Percentiles rank a stretch among this genome's conserved stretches.
Evolutionary conservation across 2,888 invertebrate species (phyloP).

Genomic region (Drosophila demipolita): DNA sequence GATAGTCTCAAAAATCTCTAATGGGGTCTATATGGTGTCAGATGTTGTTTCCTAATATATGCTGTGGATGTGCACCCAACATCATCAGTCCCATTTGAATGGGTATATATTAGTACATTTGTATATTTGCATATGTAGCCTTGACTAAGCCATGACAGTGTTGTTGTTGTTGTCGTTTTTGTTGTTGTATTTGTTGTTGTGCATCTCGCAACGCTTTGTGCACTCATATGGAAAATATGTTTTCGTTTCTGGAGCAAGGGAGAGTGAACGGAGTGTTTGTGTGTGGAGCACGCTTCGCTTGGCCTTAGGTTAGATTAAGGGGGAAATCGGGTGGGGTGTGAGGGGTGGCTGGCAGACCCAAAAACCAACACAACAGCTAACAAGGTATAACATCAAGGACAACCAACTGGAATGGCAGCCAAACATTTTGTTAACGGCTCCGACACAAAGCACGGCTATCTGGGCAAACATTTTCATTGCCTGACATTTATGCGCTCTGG

Average conservation of each 20-base stretch:
- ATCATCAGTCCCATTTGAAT: background rate
- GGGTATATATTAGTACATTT: background rate
- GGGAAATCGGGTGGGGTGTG: background rate
- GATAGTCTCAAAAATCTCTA: background rate
- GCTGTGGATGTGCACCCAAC: background rate
- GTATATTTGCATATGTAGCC: constrained; percentile 32
- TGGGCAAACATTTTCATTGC: constrained; percentile 76
- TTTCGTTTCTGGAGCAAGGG: constrained; percentile 65
- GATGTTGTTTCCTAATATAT: background rate
- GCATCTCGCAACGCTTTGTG: constrained; percentile 70
- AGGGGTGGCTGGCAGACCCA: background rate
- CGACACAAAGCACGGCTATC: constrained; percentile 64
- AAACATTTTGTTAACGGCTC: constrained; percentile 72
- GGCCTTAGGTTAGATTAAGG: constrained; percentile 50
- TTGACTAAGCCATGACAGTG: constrained; percentile 42
- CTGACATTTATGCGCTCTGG: constrained; percentile 60
- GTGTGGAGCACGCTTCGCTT: constrained; percentile 68
- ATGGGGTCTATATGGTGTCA: too few relatives aligned
- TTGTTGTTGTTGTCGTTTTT: constrained; percentile 18
- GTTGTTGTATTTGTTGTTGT: constrained; percentile 40
- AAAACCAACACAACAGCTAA: constrained; percentile 70
- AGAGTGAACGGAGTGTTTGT: constrained; percentile 31
- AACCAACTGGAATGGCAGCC: constrained; percentile 20
- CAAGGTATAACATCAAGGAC: constrained; percentile 69
- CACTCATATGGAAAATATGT: constrained; percentile 79